Evolutionary conservation across 2,797 vertebrate species (phyloP).

Genomic region (Hafferia zeledoni): DNA sequence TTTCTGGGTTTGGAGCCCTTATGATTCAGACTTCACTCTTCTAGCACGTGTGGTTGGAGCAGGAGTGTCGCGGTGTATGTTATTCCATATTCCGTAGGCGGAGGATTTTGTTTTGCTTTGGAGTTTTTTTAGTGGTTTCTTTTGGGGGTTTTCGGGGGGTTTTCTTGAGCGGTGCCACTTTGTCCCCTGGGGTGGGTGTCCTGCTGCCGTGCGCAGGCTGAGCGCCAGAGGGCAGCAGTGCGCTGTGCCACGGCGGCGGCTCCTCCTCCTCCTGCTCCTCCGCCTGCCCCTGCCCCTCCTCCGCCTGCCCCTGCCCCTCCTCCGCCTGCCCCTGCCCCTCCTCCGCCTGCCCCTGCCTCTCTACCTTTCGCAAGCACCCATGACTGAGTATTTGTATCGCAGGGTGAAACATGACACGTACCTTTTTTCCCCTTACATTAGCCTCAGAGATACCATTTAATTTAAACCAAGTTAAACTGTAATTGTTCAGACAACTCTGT

Average conservation of each 20-base stretch:
- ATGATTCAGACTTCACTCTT: not conserved
- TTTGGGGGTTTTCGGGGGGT: rapidly evolving
- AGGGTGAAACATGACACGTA: not conserved
- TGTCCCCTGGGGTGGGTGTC: not conserved
- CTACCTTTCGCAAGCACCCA: rapidly evolving
- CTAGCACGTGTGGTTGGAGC: not conserved
- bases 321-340: no score
- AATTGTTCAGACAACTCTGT: not conserved
- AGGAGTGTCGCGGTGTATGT: no score
- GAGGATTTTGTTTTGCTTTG: not conserved
- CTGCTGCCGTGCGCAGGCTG: not conserved
- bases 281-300: not conserved
- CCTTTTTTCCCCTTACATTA: no score
- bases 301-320: not conserved
- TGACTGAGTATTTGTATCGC: rapidly evolving
- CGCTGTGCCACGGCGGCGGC: not conserved
- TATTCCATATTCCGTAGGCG: rapidly evolving
- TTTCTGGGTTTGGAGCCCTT: not conserved
- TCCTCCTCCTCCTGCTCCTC: no score
- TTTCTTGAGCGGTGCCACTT: rapidly evolving
- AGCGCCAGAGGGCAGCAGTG: not conserved
- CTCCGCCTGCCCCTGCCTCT: no score
- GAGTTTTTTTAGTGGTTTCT: not conserved
- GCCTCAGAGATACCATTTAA: not conserved
- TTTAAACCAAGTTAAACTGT: not conserved